Evolutionary conservation across 2,888 invertebrate genomes (phyloP), one percentile per base, ranked within the genome.

Genomic region (Zygogramma bicolorata): DNA sequence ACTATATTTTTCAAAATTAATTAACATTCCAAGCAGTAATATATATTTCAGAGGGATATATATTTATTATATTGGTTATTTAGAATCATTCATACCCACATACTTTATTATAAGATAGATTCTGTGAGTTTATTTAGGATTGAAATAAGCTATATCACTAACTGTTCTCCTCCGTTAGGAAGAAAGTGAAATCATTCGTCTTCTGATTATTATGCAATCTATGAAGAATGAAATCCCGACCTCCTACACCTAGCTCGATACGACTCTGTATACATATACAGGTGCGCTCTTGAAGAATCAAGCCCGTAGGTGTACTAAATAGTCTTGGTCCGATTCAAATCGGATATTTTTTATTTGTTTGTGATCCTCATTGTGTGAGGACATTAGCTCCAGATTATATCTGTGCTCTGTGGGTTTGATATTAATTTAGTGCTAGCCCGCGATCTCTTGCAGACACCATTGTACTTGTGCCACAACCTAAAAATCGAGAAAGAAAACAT

Each of bases 301-400:
- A 80, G 81, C 80, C 83, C 76, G 86, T 86, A 85, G 86, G 85
- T 86, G 86, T 86, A 86, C 86, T 86, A 86, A 86, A 86, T 86
- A 86, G 85, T 85, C 85, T 84, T 84, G 85, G 83, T 82, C 83
- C 84, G 85, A 85, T 85, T 86, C 84, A 85, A 85, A 85, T 85
- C 84, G 82, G 80, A 79, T 83, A 81, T 81, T 85, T 84, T 84
- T 85, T 85, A 84, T 85, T 85, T 84, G 84, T 82, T 80, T 81
- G 81, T 81, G 86, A 84, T 85, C 84, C 84, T 85, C 85, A 86
- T 86, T 86, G 86, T 85, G 85, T 85, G 85, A 85, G 85, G 86
- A 85, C 86, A 86, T 86, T 86, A 85, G 85, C 85, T 85, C 81
- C 81, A 85, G 85, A 85, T 85, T 80, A 77, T 85, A 85, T 85